Base-by-base conservation (phyloP, 1,140 invertebrate species). In the Halyomorpha halys region DNA sequence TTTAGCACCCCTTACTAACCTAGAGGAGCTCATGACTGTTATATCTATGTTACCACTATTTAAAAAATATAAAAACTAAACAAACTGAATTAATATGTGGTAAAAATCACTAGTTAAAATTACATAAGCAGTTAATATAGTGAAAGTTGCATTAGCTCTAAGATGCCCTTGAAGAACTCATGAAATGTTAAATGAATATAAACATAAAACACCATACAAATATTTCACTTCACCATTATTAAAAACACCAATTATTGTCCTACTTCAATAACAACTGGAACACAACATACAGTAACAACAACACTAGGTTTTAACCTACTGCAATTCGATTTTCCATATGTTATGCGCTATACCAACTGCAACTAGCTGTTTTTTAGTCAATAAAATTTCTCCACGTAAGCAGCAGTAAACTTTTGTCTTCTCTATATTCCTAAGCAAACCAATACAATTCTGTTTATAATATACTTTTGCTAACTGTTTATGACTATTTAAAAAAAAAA, bases 1-100 rank as follows among this genome's bases (percentile, higher is more conserved):
- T 65, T 71, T 71, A 9, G 68, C 64, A 27, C 69, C 70, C 49
- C 70, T 51, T 8, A 68, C 69, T 25, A 71, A 61, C 56, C 66
- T 68, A 13, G 66, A 54, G 21, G 68, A 65, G n/a, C 59, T 68
- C 66, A 66, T 66, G 15, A 47, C 19, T 21, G 23, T 3, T 25
- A 16, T 34, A 39, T n/a, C n/a, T n/a, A n/a, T 39, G 11, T 21
- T 25, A 59, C 19, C n/a, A 49, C 47, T 49, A 1, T 49, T n/a
- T 19, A 49, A 18, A 49, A 49, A 18, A 49, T 19, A 49, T 49
- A 49, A 5, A n/a, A 21, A 49, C n/a, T 21, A 49, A 49, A 21
- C n/a, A 49, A 49, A 49, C 14, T 49, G 45, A 47, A 47, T 18
- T 19, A n/a, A 49, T 19, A n/a, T 49, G 47, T 49, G 19, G 15